phyloP scores from a whole-genome alignment of 1,140 invertebrate species.

The Aphelinus certus region DNA sequence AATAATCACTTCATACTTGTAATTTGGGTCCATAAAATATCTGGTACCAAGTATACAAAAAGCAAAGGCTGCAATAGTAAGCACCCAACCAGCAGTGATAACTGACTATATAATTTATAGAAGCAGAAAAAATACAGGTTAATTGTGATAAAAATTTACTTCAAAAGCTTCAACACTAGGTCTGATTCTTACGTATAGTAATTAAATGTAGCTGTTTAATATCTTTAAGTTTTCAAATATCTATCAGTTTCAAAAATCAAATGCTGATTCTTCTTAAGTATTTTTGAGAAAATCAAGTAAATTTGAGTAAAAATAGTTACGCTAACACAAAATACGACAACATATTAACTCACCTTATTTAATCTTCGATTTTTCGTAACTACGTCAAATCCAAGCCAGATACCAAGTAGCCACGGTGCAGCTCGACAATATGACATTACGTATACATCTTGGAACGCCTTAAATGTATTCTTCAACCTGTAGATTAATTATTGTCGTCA shows the following conservation, averaged over 20 bases:
- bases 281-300: no score
- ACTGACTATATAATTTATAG: neutral
- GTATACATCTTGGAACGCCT: neutral
- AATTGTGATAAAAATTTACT: no score
- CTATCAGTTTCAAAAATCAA: no score
- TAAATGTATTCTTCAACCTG: no score
- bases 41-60: slow-evolving; percentile 27
- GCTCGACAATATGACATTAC: slow-evolving; percentile 27
- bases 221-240: no score
- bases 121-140: neutral
- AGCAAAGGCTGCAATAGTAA: slow-evolving; percentile 1
- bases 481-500: no score
- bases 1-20: slow-evolving; percentile 51
- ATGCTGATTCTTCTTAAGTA: no score
- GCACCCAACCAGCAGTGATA: slow-evolving; percentile 21
- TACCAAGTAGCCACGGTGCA: slow-evolving; percentile 40
- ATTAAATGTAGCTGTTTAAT: no score
- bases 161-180: no score
- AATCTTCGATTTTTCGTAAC: slow-evolving; percentile 32
- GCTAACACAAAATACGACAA: neutral
- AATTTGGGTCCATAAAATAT: slow-evolving; percentile 27
- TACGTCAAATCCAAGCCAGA: slow-evolving; percentile 41
- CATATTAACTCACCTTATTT: slow-evolving; percentile 18
- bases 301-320: no score
- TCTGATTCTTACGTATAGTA: no score